A percentile compares a stretch with the other conserved stretches of the same genome.
Conservation (phyloP, 64 coral and sea anemone genomes). For the Montipora cactus region DNA sequence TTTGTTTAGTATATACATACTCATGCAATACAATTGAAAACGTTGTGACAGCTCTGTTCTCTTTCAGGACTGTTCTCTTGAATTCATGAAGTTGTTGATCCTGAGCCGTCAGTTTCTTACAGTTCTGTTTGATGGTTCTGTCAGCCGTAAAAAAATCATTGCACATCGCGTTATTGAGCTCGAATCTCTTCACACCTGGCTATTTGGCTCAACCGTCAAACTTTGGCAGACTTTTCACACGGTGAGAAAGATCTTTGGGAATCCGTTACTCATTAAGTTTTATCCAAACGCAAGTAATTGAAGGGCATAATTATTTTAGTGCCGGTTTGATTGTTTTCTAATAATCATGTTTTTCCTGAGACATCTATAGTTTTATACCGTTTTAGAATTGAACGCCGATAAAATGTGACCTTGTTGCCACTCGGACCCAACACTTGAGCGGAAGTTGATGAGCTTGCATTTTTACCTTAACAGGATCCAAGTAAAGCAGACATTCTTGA, state of each 20-base stretch:
- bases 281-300: not conserved
- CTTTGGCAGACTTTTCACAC: not conserved
- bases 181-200: slow-evolving; percentile 41
- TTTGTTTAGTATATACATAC: too few species aligned
- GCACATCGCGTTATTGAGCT: slow-evolving; percentile 33
- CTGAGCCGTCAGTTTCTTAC: slow-evolving; percentile 28
- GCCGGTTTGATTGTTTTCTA: not conserved
- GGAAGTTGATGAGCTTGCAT: not conserved
- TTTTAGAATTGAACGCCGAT: too few species aligned
- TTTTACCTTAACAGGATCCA: not conserved
- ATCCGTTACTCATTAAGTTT: not conserved
- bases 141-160: slow-evolving; percentile 33
- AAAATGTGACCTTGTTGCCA: not conserved
- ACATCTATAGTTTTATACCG: not conserved
- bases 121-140: slow-evolving; percentile 28
- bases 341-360: too few species aligned
- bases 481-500: not conserved
- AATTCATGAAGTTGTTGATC: not conserved
- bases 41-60: not conserved
- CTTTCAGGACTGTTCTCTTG: slow-evolving; percentile 28
- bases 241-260: not conserved
- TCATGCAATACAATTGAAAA: not conserved
- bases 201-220: slow-evolving; percentile 12
- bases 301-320: not conserved
- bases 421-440: too few species aligned